Conservation (phyloP, 1,140 invertebrate species). For the Doryteuthis pealeii region DNA sequence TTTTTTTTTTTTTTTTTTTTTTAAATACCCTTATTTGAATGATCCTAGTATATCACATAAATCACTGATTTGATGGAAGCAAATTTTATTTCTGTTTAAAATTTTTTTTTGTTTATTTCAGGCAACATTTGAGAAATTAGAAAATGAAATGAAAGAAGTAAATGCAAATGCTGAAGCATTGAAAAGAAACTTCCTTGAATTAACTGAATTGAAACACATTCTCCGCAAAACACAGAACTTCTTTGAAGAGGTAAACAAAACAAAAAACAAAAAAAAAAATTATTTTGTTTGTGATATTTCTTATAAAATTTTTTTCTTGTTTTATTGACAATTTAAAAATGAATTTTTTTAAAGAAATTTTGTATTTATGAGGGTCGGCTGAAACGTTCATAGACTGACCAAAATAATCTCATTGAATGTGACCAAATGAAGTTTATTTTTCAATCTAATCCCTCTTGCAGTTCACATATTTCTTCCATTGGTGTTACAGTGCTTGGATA, state of each 20-base stretch:
- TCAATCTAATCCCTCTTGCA: no score
- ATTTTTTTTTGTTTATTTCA: conserved; percentile 53
- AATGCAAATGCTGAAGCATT: conserved; percentile 91
- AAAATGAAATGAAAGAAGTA: conserved; percentile 64
- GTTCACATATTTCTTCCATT: no score
- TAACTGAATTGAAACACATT: conserved; percentile 91
- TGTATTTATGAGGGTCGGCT: no score
- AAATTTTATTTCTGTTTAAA: background rate
- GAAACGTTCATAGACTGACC: no score
- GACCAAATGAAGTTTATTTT: no score
- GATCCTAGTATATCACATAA: no score
- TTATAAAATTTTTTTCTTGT: no score
- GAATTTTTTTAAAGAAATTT: background rate
- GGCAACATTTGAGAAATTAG: conserved; percentile 59
- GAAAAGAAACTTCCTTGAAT: conserved; percentile 90
- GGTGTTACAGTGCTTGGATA: no score
- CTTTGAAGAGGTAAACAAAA: conserved; percentile 83
- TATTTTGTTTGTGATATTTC: background rate
- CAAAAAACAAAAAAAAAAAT: no score
- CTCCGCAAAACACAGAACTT: conserved; percentile 93
- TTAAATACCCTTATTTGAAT: no score
- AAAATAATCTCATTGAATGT: no score
- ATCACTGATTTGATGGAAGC: background rate
- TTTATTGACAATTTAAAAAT: background rate
- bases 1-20: no score